Evolutionary conservation across 1,140 invertebrate genomes (phyloP).

Genomic region (Drosophila santomea): DNA sequence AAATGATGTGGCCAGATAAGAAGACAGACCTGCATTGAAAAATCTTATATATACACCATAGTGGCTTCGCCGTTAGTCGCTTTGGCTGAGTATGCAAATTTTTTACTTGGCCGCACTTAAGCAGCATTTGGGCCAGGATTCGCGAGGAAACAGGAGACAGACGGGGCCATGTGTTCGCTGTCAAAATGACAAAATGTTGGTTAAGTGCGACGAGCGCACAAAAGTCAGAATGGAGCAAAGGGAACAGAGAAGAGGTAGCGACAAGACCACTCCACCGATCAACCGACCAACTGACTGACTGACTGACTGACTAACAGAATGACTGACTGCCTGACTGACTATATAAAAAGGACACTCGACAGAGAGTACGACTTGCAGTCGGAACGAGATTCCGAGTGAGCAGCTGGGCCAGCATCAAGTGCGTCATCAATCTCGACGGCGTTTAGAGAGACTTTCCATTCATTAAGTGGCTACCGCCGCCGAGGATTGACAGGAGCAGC

Average conservation of each 20-base stretch:
- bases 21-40: constrained; percentile 56
- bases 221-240: constrained; percentile 34
- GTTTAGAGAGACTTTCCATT: constrained; percentile 59
- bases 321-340: constrained; percentile 42
- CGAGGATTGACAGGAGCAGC: constrained; percentile 12
- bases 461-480: constrained; percentile 59
- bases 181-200: constrained; percentile 81
- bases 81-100: constrained; percentile 77
- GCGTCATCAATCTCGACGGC: constrained; percentile 75
- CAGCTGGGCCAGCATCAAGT: constrained; percentile 65
- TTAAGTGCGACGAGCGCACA: constrained; percentile 59
- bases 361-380: constrained; percentile 40
- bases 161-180: constrained; percentile 55
- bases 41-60: constrained; percentile 22
- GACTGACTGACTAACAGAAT: constrained; percentile 29
- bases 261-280: constrained; percentile 54
- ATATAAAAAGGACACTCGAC: constrained; percentile 56
- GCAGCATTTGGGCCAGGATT: constrained; percentile 29
- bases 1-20: constrained; percentile 42
- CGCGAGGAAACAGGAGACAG: background rate
- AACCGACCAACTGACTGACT: constrained; percentile 40
- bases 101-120: constrained; percentile 72
- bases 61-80: constrained; percentile 24
- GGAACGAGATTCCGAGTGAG: constrained; percentile 39
- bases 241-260: constrained; percentile 16